Evolutionary conservation across 2,888 invertebrate genomes (phyloP).

Genomic region (Salticus scenicus): DNA sequence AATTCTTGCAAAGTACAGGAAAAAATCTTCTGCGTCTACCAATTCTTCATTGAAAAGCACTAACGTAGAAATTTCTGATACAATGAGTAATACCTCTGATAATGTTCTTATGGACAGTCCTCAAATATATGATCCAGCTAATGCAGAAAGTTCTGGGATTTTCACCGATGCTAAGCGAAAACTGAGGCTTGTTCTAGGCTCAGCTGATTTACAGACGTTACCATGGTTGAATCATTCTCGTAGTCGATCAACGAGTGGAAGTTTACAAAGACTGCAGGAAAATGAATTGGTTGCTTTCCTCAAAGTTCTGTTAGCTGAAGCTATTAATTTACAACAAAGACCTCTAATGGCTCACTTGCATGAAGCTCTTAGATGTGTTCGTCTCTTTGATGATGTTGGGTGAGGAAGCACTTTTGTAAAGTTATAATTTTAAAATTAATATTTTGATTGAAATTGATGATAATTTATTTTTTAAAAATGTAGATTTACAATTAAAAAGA

Average conservation of each 20-base stretch:
- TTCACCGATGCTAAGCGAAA: constrained; percentile 89
- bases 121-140: constrained; percentile 78
- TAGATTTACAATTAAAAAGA: no score
- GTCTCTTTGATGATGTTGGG: constrained; percentile 82
- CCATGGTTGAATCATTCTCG: constrained; percentile 67
- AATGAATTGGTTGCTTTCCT: constrained; percentile 81
- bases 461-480: not conserved
- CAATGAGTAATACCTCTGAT: constrained; percentile 50
- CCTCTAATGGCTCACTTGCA: constrained; percentile 86
- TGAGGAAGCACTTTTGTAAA: constrained; percentile 72
- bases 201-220: constrained; percentile 80
- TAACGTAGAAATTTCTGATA: constrained; percentile 51
- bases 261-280: constrained; percentile 72
- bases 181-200: constrained; percentile 90
- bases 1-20: constrained; percentile 94
- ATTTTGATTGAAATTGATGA: not conserved
- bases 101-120: constrained; percentile 73
- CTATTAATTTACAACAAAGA: constrained; percentile 86
- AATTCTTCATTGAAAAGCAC: constrained; percentile 75
- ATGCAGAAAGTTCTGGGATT: constrained; percentile 78
- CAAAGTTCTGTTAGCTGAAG: constrained; percentile 86
- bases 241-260: constrained; percentile 48
- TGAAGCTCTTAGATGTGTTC: constrained; percentile 87
- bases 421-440: not conserved
- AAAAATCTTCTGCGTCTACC: constrained; percentile 75